Base-by-base conservation (phyloP, 2,888 invertebrate genomes). In the Drosophila mercatorum region DNA sequence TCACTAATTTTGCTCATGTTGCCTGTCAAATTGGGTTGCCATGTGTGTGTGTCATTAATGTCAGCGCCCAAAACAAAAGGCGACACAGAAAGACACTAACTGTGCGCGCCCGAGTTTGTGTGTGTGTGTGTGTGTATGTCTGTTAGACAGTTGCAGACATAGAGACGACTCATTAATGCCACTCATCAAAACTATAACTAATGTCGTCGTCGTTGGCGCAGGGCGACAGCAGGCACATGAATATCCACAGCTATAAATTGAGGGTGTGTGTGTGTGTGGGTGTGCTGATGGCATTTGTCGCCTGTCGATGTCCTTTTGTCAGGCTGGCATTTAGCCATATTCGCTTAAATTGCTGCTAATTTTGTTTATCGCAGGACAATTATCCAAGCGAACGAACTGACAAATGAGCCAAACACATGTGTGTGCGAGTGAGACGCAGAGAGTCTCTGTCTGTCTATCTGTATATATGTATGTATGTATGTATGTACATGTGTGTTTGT, bases 351-450 rank as follows among this genome's bases (percentile, higher is more conserved):
- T 90, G 90, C 91, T 91, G 90, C 91, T 92, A 92, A 92, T 92
- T 92, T 91, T 88, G 90, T 91, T 92, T 91, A 92, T 92, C 91
- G 91, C 90, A 90, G 87, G 86, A 89, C 92, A 92, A 92, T 92
- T 92, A 92, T 92, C 92, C 92, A 92, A 91, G 89, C 89, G 92
- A 92, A 92, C 89, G 90, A 85, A 84, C 92, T 91, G 92, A 91
- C 92, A 92, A 92, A 92, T 92, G 92, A 91, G 90, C 89, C 89
- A 77, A 36, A 7, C 59, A 75, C 43, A 61, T 44, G 51, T 31
- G 14, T 43, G 17, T 38, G 40, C 22, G 4, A 38, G 26, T 41
- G 3, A 26, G 14, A 7, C 1, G 7, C 7, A 34, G 34, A 34
- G 34, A 34, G 34, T 7, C 1, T 7, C 22, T 22, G 22, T 22